These are phyloP conservation scores for Capitella teleta DNA, from an alignment of 1,140 invertebrate genomes.

Conservation along the genomic window DNA sequence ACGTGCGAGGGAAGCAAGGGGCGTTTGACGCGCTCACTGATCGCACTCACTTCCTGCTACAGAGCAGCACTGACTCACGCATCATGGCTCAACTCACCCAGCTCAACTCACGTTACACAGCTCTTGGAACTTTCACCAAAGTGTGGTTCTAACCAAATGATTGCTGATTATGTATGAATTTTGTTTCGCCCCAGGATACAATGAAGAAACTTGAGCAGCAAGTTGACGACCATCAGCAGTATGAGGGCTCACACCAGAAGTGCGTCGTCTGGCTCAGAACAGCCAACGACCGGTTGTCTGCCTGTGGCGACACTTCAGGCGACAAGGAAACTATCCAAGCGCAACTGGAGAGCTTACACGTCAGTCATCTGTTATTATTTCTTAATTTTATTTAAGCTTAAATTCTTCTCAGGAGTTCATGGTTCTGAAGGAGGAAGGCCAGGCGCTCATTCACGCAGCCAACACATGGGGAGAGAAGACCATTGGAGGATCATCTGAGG, in stretches of 20 bases:
- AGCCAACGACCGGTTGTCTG: slow-evolving; percentile 68
- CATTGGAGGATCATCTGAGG: slow-evolving; percentile 75
- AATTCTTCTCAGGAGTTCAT: slow-evolving; percentile 51
- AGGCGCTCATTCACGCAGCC: slow-evolving; percentile 75
- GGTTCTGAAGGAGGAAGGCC: slow-evolving; percentile 71
- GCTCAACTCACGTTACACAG: slow-evolving; percentile 79
- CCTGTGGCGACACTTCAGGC: slow-evolving; percentile 47
- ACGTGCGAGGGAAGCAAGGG: slow-evolving; percentile 26
- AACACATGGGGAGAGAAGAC: slow-evolving; percentile 89
- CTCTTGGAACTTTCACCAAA: slow-evolving; percentile 77
- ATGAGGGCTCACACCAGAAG: slow-evolving; percentile 64
- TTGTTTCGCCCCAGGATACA: slow-evolving; percentile 57
- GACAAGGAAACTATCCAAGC: slow-evolving; percentile 72
- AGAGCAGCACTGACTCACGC: slow-evolving; percentile 57
- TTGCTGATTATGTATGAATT: too few species aligned
- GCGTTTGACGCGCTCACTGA: slow-evolving; percentile 32
- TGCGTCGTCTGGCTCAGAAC: slow-evolving; percentile 80
- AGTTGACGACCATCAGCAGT: slow-evolving; percentile 73
- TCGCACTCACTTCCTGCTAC: slow-evolving; percentile 28
- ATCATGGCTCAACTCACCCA: slow-evolving; percentile 81
- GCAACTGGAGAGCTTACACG: slow-evolving; percentile 57
- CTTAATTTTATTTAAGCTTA: not conserved
- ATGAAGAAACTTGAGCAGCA: slow-evolving; percentile 85
- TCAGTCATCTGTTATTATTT: slow-evolving; percentile 15
- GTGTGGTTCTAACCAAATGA: slow-evolving; percentile 15